These are phyloP conservation scores for Heliconius hermathena DNA, from an alignment of 1,140 invertebrate species.

Conservation along the genomic window DNA sequence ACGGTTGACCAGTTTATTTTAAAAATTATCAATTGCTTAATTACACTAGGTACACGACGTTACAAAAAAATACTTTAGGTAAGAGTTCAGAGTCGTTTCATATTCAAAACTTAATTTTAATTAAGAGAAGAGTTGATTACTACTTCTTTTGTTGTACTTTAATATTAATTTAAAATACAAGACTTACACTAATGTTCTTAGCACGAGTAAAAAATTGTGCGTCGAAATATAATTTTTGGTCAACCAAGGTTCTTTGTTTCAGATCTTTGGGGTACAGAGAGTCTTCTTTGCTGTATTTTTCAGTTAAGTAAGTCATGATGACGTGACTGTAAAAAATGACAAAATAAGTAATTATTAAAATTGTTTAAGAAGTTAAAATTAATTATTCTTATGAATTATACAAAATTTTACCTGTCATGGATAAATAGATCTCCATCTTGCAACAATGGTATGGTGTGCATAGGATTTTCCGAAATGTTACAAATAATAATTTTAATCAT, in stretches of 20 bases:
- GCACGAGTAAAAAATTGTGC: constrained; percentile 83
- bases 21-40: background rate
- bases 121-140: background rate
- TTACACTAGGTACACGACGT: background rate
- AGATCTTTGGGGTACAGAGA: constrained; percentile 86
- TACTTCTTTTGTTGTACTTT: background rate
- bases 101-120: background rate
- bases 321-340: constrained; percentile 81
- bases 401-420: constrained; percentile 49
- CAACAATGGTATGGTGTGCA: constrained; percentile 53
- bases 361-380: constrained; percentile 20
- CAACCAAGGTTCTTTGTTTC: constrained; percentile 84
- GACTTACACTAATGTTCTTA: constrained; percentile 36
- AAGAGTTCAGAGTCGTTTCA: background rate
- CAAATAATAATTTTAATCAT: background rate
- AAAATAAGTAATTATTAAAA: background rate
- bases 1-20: background rate
- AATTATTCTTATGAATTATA: background rate
- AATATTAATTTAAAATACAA: background rate
- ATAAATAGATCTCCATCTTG: constrained; percentile 53
- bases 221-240: constrained; percentile 87
- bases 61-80: background rate
- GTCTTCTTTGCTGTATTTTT: constrained; percentile 85
- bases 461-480: constrained; percentile 51
- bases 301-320: constrained; percentile 86